Evolutionary conservation across 2,888 invertebrate genomes (phyloP), one percentile per base, ranked within the genome.

Genomic region (Euspilapteryx auroguttella): DNA sequence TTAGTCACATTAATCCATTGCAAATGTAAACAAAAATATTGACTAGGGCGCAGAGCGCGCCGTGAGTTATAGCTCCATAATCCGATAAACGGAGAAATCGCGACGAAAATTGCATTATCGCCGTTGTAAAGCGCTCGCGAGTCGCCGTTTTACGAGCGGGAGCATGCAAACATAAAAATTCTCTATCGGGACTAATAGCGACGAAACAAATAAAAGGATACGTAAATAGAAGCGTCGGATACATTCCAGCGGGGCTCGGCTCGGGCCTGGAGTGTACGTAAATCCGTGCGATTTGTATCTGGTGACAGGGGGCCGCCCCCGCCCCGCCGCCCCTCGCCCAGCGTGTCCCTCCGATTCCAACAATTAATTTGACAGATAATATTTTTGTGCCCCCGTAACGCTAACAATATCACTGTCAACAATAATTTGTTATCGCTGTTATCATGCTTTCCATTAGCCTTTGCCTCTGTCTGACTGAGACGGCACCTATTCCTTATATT

Each of bases 201-300:
- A 49, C 45, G 64, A 69, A 71, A 73, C 73, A 73, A 75, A 75
- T 73, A 75, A 73, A 75, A 73, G 63, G 66, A 73, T 71, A 71
- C 73, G 73, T 71, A 75, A 73, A 73, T 69, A 73, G 68, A 57
- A 62, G 57, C 64, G 62, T 49, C 49, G 62, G 69, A 73, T 73
- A 71, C 69, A 73, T 73, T 73, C 68, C 71, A 52, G 52, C 61
- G 71, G 73, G 73, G 73, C 62, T 58, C 47, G 65, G 69, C 69
- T 54, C 61, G 71, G 73, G 73, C 71, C 62, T 58, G 47, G 65
- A 71, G 71, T 54, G 55, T 56, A 68, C 71, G 71, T 73, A 76
- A 76, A 76, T 76, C 76, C 76, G 62, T 58, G 65, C 76, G 75
- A 76, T 77, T 76, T 77, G 76, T 76, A 73, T 76, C 75, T 59